Evolutionary conservation across 1,140 invertebrate genomes (phyloP), one percentile per base, ranked within the genome.

Genomic region (Vanessa tameamea): DNA sequence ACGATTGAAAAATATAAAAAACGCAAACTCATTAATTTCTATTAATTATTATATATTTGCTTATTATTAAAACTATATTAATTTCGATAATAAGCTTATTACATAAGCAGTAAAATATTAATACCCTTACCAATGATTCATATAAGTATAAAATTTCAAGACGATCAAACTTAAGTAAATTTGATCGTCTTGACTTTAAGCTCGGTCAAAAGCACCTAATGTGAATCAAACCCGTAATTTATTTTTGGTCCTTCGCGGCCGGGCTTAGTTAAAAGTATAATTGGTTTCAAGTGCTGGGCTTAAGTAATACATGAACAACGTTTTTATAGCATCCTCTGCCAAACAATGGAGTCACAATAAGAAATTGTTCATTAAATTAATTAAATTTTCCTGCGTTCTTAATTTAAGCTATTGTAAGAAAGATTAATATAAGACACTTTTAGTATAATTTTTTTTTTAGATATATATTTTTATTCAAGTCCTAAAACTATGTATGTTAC

Each of bases 261-360:
- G 77, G 79, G 82, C 77, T 83, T 84, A 84, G 86, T 84, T 86
- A 82, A 87, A 88, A 85, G 82, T 85, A 86, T 86, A 88, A 87
- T 88, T 86, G 85, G 81, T 88, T 88, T 86, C 82, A 84, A 90
- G 87, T 85, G 87, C 79, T 77, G 76, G 79, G 69, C 78, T 84
- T 84, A 84, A 86, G 82, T 84, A 82, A 82, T 80, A 82, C 82
- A 85, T 81, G 82, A 84, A 83, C 75, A 76, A 78, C 76, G 75
- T 79, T 85, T 88, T 87, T 85, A 82, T 83, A 63, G 72, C 80
- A 81, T 82, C 79, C 81, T 80, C 76, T 79, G 73, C 78, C 71
- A 76, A 81, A 88, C 85, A 88, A 88, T 88, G 80, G 84, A 77
- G 73, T 69, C 76, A 74, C 76, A 75, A 79, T 80, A 82, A 82